phyloP scores from a whole-genome alignment of 2,888 invertebrate species.

The Philereme transversata region DNA sequence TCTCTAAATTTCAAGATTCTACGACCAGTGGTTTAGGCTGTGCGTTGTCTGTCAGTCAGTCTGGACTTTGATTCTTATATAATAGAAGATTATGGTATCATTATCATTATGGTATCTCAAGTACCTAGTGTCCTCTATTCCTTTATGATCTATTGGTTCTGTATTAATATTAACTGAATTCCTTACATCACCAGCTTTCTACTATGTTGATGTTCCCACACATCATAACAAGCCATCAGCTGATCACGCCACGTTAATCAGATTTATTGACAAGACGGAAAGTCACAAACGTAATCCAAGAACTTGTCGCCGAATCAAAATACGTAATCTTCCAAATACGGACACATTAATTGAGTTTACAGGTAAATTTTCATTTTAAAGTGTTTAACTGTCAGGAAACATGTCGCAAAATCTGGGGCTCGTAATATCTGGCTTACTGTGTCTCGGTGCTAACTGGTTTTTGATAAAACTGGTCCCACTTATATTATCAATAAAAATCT shows the following conservation, averaged over 20 bases:
- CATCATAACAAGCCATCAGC: slow-evolving; percentile 2
- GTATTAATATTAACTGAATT: not conserved
- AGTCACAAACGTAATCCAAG: slow-evolving; percentile 3
- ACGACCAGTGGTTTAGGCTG: too few species aligned
- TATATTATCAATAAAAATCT: too few species aligned
- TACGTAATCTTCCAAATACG: not conserved
- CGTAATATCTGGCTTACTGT: not conserved
- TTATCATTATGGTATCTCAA: too few species aligned
- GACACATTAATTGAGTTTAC: not conserved
- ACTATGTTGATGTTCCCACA: slow-evolving; percentile 8
- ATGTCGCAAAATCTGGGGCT: not conserved
- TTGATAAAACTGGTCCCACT: too few species aligned
- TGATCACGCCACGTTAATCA: not conserved
- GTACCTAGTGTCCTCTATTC: too few species aligned
- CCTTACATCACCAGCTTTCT: slow-evolving; percentile 6
- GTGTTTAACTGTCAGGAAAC: not conserved
- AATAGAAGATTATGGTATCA: too few species aligned
- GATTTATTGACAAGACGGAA: slow-evolving; percentile 20
- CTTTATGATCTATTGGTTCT: too few species aligned
- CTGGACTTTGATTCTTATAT: too few species aligned
- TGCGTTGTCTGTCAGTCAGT: too few species aligned
- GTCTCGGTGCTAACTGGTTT: not conserved
- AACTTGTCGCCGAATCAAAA: not conserved
- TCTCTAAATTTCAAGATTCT: too few species aligned
- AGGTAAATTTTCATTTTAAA: not conserved